Base-by-base conservation (phyloP, 35 echinoderm and acorn worm species). In the Diadema setosum region DNA sequence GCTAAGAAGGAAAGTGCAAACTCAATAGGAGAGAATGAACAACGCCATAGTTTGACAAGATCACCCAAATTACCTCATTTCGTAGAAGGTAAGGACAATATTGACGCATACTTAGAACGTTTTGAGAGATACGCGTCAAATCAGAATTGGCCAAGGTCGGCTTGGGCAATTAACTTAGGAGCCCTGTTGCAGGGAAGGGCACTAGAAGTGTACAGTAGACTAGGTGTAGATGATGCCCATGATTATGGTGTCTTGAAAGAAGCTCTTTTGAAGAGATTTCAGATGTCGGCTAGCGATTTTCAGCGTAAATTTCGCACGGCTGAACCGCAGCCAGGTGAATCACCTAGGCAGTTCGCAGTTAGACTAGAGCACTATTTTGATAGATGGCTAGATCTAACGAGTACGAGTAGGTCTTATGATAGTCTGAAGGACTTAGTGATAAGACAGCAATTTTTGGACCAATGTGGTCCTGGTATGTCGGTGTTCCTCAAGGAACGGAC, bases 91-190 rank as follows among this genome's bases (percentile, higher is more conserved):
- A 87, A 45, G 27, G 94, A 97, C 30, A 87, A 93, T 36, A 82
- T 97, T 26, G 94, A 97, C 65, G 94, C 82, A 15, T 93, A 97
- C 34, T 46, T 97, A 23, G 41, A 80, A 58, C 65, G 87, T 46
- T 93, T 97, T 76, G 90, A 97, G 44, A 81, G 87, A 42, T 89
- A 82, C 84, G 90, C 90, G 27, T 57, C 0, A 5, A 58, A 31
- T 15, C 57, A 82, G 42, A 82, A 85, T 50, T 97, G 90, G 94
- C 41, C 35, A 15, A 46, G 45, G 4, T 55, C 76, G 5, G 36
- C 73, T 23, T 92, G 94, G 90, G 78, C 86, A 15, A 57, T 90
- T 40, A 83, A 86, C 58, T 58, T 97, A 21, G 69, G 44, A 70
- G 81, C 89, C 5, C 39, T 89, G 20, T 58, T 97, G 27, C 88